Conservation (phyloP, 2,797 vertebrate genomes). For the Rhynchonycteris naso region DNA sequence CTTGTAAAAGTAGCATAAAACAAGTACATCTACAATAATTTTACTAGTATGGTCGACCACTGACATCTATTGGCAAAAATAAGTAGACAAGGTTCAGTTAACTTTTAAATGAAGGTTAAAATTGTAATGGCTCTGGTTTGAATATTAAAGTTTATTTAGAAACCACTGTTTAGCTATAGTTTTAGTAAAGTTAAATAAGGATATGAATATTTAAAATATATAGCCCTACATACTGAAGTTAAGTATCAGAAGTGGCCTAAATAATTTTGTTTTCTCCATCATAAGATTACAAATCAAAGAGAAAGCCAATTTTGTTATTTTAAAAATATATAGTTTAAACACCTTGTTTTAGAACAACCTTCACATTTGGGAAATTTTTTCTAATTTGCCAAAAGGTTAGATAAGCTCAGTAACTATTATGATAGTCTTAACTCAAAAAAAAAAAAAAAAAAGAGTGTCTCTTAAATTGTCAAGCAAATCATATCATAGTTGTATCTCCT, state of each 20-base stretch:
- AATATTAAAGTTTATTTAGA: conserved; percentile 26
- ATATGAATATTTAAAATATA: background rate
- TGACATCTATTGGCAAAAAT: conserved; percentile 84
- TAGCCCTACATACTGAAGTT: background rate
- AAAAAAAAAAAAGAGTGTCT: background rate
- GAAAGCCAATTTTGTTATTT: background rate
- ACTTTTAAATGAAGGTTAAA: background rate
- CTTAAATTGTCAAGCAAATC: background rate
- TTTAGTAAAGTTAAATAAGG: background rate
- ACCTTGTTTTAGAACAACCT: background rate
- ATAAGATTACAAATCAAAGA: background rate
- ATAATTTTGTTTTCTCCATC: background rate
- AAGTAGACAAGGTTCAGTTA: background rate
- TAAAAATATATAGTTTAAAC: background rate
- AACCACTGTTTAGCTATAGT: background rate
- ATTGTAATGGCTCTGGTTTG: background rate
- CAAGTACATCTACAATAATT: background rate
- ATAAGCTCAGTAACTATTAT: background rate
- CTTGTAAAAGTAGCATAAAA: conserved; percentile 26
- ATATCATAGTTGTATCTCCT: background rate
- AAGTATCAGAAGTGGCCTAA: background rate
- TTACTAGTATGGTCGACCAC: conserved; percentile 67
- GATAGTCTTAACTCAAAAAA: background rate
- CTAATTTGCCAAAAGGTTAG: background rate
- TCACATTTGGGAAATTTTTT: background rate